phyloP scores from a whole-genome alignment of 2,797 vertebrate genomes.

The Tenualosa thibaudeaui region DNA sequence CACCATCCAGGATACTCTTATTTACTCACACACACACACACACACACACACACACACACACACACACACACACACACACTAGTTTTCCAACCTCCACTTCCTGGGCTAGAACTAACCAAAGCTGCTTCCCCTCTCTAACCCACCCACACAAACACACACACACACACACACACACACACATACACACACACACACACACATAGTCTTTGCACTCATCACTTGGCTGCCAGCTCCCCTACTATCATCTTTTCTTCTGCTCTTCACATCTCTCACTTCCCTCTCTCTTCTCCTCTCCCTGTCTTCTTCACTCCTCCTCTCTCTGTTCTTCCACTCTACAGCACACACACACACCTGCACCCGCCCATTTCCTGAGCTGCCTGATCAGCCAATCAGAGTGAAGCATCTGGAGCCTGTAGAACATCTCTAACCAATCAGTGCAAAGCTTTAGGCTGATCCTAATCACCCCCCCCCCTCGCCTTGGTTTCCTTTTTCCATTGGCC shows the following conservation, averaged over 20 bases:
- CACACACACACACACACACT: not conserved
- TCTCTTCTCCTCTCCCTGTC: not conserved
- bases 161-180: not conserved
- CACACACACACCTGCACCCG: no score
- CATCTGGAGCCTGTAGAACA: no score
- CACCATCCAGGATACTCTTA: not conserved
- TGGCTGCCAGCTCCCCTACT: not conserved
- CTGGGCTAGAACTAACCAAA: constrained; percentile 19
- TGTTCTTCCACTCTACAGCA: not conserved
- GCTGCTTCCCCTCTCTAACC: not conserved
- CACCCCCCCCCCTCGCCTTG: no score
- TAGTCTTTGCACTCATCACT: not conserved
- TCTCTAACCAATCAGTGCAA: no score
- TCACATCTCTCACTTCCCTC: not conserved
- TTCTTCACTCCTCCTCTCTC: constrained; percentile 28
- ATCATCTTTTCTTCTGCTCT: not conserved
- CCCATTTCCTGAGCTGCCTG: not conserved
- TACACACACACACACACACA: constrained; percentile 6
- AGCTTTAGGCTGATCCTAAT: no score
- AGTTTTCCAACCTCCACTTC: not conserved
- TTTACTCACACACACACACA: not conserved
- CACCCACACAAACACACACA: not conserved
- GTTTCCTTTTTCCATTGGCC: no score
- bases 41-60: not conserved
- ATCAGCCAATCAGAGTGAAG: not conserved